These are phyloP conservation scores for Oconnorella tubifera DNA, from an alignment of 2,888 invertebrate genomes.

Conservation along the genomic window DNA sequence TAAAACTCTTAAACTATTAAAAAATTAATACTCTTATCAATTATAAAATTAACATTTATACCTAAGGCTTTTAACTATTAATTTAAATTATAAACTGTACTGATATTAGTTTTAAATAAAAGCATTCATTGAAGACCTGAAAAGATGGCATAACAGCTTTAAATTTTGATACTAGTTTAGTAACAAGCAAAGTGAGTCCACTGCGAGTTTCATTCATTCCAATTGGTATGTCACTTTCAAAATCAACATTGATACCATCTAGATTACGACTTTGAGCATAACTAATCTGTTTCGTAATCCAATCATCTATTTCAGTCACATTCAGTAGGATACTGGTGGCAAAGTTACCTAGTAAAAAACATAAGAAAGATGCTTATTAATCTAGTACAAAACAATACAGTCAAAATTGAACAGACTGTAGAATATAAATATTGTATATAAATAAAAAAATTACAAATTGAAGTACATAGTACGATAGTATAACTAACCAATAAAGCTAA, in stretches of 20 bases:
- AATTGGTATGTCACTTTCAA: slow-evolving; percentile 47
- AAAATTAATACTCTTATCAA: too few species aligned
- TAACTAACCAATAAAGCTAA: slow-evolving; percentile 47
- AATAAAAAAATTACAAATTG: too few species aligned
- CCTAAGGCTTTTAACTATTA: too few species aligned
- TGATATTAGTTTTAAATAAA: slow-evolving; percentile 1
- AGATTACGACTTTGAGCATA: slow-evolving; percentile 41
- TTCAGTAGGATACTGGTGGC: slow-evolving; percentile 39
- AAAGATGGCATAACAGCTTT: slow-evolving; percentile 40
- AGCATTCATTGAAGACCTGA: slow-evolving; percentile 40
- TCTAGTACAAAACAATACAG: too few species aligned
- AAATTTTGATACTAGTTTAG: slow-evolving; percentile 43
- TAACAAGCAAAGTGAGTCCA: slow-evolving; percentile 47
- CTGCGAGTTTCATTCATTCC: slow-evolving; percentile 36
- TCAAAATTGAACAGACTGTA: neutral
- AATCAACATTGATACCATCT: slow-evolving; percentile 56
- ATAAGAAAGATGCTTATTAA: too few species aligned
- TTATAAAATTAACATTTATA: too few species aligned
- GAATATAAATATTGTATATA: slow-evolving; percentile 9
- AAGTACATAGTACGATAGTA: too few species aligned
- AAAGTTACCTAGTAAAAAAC: slow-evolving; percentile 36
- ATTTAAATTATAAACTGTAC: too few species aligned
- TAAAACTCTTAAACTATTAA: too few species aligned
- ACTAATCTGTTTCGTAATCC: slow-evolving; percentile 43
- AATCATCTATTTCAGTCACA: slow-evolving; percentile 36